Conservation (phyloP, 92 coral and sea anemone genomes). For the Ricordea florida region DNA sequence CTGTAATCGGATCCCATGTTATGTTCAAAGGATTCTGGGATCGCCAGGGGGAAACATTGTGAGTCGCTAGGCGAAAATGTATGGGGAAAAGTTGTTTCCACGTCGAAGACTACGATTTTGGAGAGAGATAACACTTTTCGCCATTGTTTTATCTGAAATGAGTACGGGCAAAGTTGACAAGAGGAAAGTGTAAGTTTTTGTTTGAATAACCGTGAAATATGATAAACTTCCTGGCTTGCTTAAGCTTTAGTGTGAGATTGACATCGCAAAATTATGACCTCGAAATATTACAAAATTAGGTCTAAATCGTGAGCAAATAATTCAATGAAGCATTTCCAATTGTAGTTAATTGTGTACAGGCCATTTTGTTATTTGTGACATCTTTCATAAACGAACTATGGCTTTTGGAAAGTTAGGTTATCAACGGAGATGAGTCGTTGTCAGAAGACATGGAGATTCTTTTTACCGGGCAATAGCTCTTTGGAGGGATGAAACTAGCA, state of each 20-base stretch:
- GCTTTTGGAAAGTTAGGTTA: not conserved
- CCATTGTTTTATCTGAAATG: not conserved
- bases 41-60: constrained; percentile 46
- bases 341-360: not conserved
- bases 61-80: constrained; percentile 7
- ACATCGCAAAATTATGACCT: not conserved
- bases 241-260: not conserved
- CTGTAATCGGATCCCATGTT: constrained; percentile 10
- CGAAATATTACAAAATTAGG: not conserved
- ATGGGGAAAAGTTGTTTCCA: constrained; percentile 6
- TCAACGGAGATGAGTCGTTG: no score
- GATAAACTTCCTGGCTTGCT: not conserved
- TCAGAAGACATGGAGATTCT: no score
- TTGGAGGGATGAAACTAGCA: no score
- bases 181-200: not conserved
- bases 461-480: no score
- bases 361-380: not conserved
- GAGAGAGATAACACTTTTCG: not conserved
- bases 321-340: not conserved
- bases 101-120: not conserved
- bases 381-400: not conserved
- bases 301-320: no score
- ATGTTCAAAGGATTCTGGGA: constrained; percentile 27
- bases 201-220: not conserved
- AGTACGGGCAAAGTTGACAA: not conserved